Evolutionary conservation across 2,888 invertebrate species (phyloP), one percentile per base, ranked within the genome.

Genomic region (Adela reaumurella): DNA sequence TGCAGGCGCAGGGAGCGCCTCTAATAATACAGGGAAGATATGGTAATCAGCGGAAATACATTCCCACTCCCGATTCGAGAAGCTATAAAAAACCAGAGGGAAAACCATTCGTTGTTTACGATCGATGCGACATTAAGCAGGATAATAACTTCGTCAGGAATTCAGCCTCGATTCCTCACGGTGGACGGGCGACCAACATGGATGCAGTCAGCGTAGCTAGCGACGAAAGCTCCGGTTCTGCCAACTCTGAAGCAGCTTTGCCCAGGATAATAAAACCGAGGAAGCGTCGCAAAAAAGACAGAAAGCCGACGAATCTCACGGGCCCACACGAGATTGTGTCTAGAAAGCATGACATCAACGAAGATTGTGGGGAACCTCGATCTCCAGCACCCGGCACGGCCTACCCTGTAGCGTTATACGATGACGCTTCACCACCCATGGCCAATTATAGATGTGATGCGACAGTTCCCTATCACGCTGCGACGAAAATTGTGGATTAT

Each of bases 241-340:
- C 71, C 44, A 78, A 80, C 60, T 79, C 87, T 10, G 91, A 90
- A 63, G 89, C 88, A 55, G 89, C 89, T 72, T 74, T 93, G 62
- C 93, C 93, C 55, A 83, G 94, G 58, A 92, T 94, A 55, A 93
- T 94, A 60, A 94, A 94, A 68, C 93, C 93, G 5, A 80, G 94
- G 46, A 94, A 94, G 66, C 83, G 94, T 47, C 86, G 93, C 64
- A 94, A 93, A 85, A 94, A 93, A 71, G 93, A 93, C 65, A 82
- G 92, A 57, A 90, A 92, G 70, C 89, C 90, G 29, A 76, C 81
- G 55, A 82, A 77, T 58, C 78, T 80, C 49, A 64, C 64, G 35
- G 35, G 6, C 58, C 65, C 74, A 54, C 78, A 78, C 55, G 78
- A 78, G 58, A 55, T 63, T 78, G 59, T 78, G 77, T 58, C 66